Evolutionary conservation across 2,888 invertebrate species (phyloP).

Genomic region (Philopedon plagiatum): DNA sequence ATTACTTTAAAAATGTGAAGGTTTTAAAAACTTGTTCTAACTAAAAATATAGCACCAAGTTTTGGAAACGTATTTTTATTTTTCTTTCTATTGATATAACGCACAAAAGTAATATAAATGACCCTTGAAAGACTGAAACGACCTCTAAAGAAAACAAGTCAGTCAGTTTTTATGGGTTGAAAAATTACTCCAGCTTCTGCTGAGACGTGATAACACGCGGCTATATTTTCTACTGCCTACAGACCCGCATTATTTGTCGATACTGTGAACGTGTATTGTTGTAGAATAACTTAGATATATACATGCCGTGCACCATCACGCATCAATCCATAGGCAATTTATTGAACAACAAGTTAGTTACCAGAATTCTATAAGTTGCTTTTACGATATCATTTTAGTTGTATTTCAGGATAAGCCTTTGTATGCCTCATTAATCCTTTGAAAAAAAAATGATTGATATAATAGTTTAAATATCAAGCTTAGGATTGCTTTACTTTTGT

Average conservation of each 20-base stretch:
- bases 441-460: no score
- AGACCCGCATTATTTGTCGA: not conserved
- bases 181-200: constrained; percentile 6
- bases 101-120: not conserved
- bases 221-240: not conserved
- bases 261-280: constrained; percentile 1
- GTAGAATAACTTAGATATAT: not conserved
- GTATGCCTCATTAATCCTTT: no score
- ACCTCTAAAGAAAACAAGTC: not conserved
- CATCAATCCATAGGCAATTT: no score
- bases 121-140: not conserved
- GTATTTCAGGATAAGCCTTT: no score
- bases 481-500: no score
- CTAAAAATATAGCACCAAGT: not conserved
- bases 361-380: no score
- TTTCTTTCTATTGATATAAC: constrained; percentile 15
- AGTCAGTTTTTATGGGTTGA: constrained; percentile 4
- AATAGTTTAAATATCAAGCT: no score
- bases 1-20: no score
- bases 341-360: no score
- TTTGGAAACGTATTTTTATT: not conserved
- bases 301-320: not conserved
- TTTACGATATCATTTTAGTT: no score
- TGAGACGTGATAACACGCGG: constrained; percentile 13
- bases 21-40: not conserved